Evolutionary conservation across 2,113 vertebrate species (phyloP), one percentile per base, ranked within the genome.

Genomic region (Proterorhinus semilunaris): DNA sequence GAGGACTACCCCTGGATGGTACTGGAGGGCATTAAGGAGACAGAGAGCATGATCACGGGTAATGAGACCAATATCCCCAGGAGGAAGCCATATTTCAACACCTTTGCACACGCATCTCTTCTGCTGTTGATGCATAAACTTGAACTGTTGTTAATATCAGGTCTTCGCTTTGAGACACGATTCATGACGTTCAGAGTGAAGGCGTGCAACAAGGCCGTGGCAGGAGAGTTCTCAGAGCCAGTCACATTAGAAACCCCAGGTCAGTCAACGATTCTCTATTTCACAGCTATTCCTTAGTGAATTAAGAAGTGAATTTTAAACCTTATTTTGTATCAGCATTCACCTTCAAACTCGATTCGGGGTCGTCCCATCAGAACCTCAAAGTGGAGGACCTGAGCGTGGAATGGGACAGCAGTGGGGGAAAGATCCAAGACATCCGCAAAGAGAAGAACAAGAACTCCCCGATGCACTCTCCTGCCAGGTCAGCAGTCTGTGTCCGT

Each of bases 1-100:
- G 96, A 98, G 86, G 96, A 99, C 58, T 95, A 97, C 75, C 96
- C 96, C 75, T 98, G 96, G 97, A 99, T 98, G 96, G 96, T 98
- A 61, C 78, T 96, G 3, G 96, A 99, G 89, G 96, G 96, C 51
- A 95, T 99, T 71, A 92, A 91, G 61, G 91, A 92, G 81, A 93
- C 76, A 0, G 96, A 98, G 75, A 90, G 93, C 86, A 97, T 93
- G 0, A 91, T 99, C 46, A 95, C 87, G 0, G 95, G 97, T 97
- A 74, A 82, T 11, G 11, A 21, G 53, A 10, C 17, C 53, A 55
- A 55, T 21, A 55, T 10, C 27, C 3, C 7, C 7, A 53, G 9
- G 84, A 47, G n/a, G 8, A 0, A 11, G 55, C 4, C 27, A 36
- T 36, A 36, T 36, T 36, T 36, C 27, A 36, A 36, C 27, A 36